Evolutionary conservation across 2,113 vertebrate genomes (phyloP).

Genomic region (Dendrocopos noguchii): DNA sequence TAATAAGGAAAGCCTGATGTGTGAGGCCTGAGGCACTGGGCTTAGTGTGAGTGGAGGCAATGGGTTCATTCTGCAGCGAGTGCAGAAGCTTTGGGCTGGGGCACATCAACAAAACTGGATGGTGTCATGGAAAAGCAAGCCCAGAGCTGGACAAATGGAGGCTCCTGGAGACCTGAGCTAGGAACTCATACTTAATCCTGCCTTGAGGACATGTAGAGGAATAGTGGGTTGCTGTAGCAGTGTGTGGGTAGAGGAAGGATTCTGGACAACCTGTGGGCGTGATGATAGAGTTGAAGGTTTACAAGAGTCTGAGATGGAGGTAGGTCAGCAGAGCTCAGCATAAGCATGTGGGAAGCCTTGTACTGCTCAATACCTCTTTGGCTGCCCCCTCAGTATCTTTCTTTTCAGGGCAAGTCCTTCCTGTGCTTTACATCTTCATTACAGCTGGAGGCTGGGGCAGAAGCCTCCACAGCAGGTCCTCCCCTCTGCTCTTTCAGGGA

Average conservation of each 20-base stretch:
- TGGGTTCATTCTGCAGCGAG: neutral
- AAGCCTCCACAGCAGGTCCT: neutral
- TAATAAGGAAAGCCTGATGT: neutral
- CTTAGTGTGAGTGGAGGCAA: neutral
- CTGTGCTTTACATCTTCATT: constrained; percentile 9
- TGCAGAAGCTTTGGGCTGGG: neutral
- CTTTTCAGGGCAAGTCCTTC: neutral
- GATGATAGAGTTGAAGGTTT: neutral
- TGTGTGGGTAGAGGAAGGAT: neutral
- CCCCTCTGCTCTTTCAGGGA: neutral
- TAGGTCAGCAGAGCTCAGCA: neutral
- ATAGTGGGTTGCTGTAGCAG: neutral
- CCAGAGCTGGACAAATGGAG: neutral
- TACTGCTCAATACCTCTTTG: neutral
- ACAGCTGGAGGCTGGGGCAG: constrained; percentile 15
- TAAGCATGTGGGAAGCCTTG: neutral
- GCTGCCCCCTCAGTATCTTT: neutral
- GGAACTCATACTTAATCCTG: neutral
- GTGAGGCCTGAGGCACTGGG: neutral
- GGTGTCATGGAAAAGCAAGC: neutral
- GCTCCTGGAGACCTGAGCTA: neutral
- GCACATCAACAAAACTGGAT: neutral
- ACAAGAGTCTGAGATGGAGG: neutral
- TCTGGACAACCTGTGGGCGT: neutral
- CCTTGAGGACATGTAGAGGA: neutral